Conservation (phyloP, 2,888 invertebrate genomes). For the Horisme vitalbata region DNA sequence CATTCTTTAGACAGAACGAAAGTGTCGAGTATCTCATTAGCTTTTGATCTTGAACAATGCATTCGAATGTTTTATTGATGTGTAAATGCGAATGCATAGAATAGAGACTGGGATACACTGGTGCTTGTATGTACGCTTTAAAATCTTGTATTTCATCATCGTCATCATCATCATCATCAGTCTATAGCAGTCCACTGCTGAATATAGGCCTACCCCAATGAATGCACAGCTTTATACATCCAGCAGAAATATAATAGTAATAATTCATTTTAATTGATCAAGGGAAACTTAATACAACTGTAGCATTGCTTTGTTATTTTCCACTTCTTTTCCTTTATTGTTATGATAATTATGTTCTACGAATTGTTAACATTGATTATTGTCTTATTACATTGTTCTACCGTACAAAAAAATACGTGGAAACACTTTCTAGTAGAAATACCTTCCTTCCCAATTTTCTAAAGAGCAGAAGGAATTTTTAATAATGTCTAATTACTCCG, state of each 20-base stretch:
- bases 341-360: background rate
- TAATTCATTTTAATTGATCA: too few relatives aligned
- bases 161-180: too few relatives aligned
- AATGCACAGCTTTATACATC: too few relatives aligned
- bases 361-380: background rate
- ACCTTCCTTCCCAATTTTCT: constrained; percentile 1
- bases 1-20: constrained; percentile 35
- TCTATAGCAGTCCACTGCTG: too few relatives aligned
- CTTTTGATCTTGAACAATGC: constrained; percentile 52
- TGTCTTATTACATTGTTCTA: constrained; percentile 1
- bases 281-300: too few relatives aligned
- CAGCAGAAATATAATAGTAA: too few relatives aligned
- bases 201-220: too few relatives aligned
- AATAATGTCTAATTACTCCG: constrained; percentile 27
- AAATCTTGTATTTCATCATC: too few relatives aligned
- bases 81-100: constrained; percentile 22
- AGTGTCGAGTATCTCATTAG: constrained; percentile 48
- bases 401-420: too few relatives aligned
- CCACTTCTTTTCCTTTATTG: constrained; percentile 2
- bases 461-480: constrained; percentile 25
- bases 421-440: too few relatives aligned
- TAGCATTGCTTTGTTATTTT: background rate
- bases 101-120: background rate
- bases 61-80: constrained; percentile 51
- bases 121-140: too few relatives aligned